Base-by-base conservation (phyloP, 2,888 invertebrate genomes). In the Drosophila koepferae region DNA sequence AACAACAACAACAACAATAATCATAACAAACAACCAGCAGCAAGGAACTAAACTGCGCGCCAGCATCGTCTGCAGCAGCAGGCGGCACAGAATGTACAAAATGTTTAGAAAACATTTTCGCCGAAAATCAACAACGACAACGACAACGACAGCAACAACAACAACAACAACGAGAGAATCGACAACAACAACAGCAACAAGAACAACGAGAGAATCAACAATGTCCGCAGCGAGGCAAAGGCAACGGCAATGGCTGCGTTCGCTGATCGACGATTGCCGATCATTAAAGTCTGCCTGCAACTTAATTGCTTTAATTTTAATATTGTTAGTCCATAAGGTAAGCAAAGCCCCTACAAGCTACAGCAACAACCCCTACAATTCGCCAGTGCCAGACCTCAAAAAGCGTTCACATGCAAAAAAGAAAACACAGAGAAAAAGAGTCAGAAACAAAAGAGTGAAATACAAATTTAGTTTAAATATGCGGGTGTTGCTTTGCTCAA, bases 81-180 rank as follows among this genome's bases (percentile, higher is more conserved):
- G 65, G 55, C 70, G 65, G 59, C 61, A 63, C 77, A 90, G 77
- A 83, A 91, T 91, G 91, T 89, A 88, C 82, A 93, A 91, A 92
- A 92, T 92, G 93, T 93, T 92, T 87, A 92, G 91, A 82, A 92
- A 93, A 92, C 92, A 93, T 89, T 92, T 91, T 89, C 92, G 93
- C 76, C 91, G 92, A 91, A 92, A 92, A 92, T 86, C 89, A 75
- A 75, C 90, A 77, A 55, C 73, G 38, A 56, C 81, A 65, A 49
- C 55, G 34, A 44, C 55, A 46, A 20, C 66, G 44, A 58, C 80
- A 76, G 49, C 77, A 61, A 43, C 54, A 51, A 20, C 53, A 53
- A 20, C 69, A 55, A 28, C 58, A 59, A 20, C 54, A 49, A 20
- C 48, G 63, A 48, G 51, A 63, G 28, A 46, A 60, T 9, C 66